Percentiles rank a stretch among this genome's conserved stretches.
These are phyloP conservation scores for Bathynomus jamesi DNA, from an alignment of 1,140 invertebrate species.

Conservation along the genomic window DNA sequence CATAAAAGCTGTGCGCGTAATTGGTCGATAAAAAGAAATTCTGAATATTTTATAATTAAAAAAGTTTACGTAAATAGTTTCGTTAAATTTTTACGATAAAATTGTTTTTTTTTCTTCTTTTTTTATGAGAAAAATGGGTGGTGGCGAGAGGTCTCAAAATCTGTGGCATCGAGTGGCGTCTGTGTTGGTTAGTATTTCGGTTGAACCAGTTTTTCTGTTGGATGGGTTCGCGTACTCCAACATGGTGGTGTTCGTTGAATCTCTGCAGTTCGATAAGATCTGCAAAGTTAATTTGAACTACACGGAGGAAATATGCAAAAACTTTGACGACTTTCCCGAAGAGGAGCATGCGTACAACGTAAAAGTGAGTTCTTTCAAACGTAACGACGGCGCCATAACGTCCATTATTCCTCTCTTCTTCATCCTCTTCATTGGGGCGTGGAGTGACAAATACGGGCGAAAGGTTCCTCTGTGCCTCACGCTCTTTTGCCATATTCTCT, in stretches of 20 bases:
- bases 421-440: conserved; percentile 41
- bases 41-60: no score
- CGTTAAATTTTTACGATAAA: neutral
- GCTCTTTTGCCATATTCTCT: conserved; percentile 68
- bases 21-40: no score
- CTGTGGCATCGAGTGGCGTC: conserved; percentile 3
- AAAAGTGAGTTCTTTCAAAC: conserved; percentile 57
- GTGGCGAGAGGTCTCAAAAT: conserved; percentile 1
- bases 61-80: neutral
- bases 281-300: conserved; percentile 69
- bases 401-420: conserved; percentile 35
- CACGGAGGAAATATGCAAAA: conserved; percentile 60
- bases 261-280: conserved; percentile 73
- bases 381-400: conserved; percentile 36
- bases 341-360: conserved; percentile 65
- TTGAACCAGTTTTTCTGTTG: conserved; percentile 34
- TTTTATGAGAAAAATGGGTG: neutral
- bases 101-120: neutral
- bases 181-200: conserved; percentile 17
- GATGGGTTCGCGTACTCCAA: conserved; percentile 34
- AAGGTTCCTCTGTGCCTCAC: conserved; percentile 78
- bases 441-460: conserved; percentile 47
- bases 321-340: conserved; percentile 60
- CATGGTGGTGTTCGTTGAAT: conserved; percentile 36
- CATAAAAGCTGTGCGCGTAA: neutral